These are phyloP conservation scores for Eleginops maclovinus DNA, from an alignment of 2,113 vertebrate species.

Conservation along the genomic window DNA sequence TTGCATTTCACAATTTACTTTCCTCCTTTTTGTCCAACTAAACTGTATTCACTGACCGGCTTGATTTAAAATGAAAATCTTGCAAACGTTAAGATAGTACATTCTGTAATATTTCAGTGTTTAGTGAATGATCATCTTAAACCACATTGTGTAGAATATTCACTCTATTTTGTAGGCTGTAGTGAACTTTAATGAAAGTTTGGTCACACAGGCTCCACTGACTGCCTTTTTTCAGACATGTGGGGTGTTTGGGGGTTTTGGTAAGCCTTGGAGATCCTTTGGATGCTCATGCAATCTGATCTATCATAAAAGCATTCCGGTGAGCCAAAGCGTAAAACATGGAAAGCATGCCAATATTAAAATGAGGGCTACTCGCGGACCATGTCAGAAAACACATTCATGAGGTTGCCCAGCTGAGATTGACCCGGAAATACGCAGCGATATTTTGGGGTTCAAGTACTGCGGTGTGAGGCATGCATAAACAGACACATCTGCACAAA, in stretches of 20 bases:
- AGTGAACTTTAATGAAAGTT: slow-evolving; percentile 38
- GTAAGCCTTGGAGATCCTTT: neutral
- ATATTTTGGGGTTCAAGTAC: neutral
- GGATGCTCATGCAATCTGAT: slow-evolving; percentile 19
- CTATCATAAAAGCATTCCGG: slow-evolving; percentile 27
- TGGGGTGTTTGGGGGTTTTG: neutral
- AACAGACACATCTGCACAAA: neutral
- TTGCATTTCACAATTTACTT: neutral
- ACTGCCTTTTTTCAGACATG: neutral
- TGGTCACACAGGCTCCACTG: neutral
- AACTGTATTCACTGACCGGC: neutral
- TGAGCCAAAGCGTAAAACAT: neutral
- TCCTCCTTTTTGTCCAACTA: neutral
- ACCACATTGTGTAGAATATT: neutral
- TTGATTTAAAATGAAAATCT: neutral
- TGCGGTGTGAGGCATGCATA: neutral
- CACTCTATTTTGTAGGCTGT: neutral
- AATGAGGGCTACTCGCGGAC: neutral
- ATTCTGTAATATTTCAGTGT: neutral
- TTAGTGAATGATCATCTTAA: neutral
- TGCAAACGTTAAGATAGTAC: neutral
- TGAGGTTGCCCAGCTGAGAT: neutral
- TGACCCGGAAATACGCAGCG: neutral
- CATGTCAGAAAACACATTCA: neutral
- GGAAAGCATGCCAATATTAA: neutral